Conservation (phyloP, 2,888 invertebrate species). For the Hybos culiciformis region DNA sequence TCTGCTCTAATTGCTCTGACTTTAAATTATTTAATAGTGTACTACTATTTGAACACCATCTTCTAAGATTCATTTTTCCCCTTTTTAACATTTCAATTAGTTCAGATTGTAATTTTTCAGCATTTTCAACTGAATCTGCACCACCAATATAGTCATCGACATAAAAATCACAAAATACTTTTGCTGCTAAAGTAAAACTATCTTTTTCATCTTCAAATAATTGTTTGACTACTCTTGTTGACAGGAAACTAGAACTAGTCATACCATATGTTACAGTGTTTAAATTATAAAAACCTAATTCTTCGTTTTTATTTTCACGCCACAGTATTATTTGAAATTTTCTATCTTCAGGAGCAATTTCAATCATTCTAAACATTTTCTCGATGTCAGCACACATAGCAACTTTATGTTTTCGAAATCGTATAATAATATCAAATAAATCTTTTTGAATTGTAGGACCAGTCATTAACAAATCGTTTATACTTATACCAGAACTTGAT, state of each 20-base stretch:
- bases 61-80: too few species aligned
- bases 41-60: too few species aligned
- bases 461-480: constrained; percentile 3
- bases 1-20: neutral
- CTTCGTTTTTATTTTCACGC: constrained; percentile 1
- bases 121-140: neutral
- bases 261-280: too few species aligned
- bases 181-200: neutral
- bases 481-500: too few species aligned
- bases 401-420: too few species aligned
- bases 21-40: neutral
- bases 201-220: neutral
- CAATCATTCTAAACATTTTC: too few species aligned
- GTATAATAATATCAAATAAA: constrained; percentile 7
- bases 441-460: constrained; percentile 10
- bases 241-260: too few species aligned
- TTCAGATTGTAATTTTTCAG: neutral
- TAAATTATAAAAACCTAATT: too few species aligned
- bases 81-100: too few species aligned
- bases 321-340: constrained; percentile 9
- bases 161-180: constrained; percentile 11
- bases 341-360: neutral
- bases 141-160: constrained; percentile 13
- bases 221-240: neutral
- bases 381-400: too few species aligned